These are phyloP conservation scores for Choloepus hoffmanni DNA, from an alignment of 2,113 vertebrate genomes.

Conservation along the genomic window DNA sequence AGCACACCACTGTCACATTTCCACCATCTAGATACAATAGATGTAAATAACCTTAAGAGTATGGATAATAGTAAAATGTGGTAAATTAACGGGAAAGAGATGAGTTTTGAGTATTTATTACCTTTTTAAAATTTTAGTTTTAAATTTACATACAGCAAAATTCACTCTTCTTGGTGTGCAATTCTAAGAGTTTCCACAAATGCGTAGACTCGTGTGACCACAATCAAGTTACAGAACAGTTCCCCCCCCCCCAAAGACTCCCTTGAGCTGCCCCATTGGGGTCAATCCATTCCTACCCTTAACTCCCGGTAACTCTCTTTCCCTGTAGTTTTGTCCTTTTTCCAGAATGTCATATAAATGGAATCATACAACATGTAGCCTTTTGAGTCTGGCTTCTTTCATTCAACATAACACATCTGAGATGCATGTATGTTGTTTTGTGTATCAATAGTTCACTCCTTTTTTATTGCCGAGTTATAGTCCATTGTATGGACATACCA, in stretches of 20 bases:
- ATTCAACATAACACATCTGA: no score
- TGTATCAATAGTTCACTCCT: background rate
- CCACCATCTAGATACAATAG: background rate
- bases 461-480: no score
- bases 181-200: background rate
- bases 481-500: rapidly evolving
- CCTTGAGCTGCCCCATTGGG: background rate
- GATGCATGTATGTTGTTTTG: rapidly evolving
- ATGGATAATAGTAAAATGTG: background rate
- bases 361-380: background rate
- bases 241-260: no score
- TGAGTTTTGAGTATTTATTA: background rate
- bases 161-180: background rate
- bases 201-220: background rate
- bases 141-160: background rate
- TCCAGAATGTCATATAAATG: background rate
- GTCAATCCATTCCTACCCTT: background rate
- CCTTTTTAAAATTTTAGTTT: background rate
- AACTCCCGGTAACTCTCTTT: background rate
- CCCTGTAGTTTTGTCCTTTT: background rate
- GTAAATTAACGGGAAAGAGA: background rate
- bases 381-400: background rate
- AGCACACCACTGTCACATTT: rapidly evolving
- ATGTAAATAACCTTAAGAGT: background rate
- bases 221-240: background rate